Base-by-base conservation (phyloP, 2,888 invertebrate genomes). In the Cryptophagus acutangulus region DNA sequence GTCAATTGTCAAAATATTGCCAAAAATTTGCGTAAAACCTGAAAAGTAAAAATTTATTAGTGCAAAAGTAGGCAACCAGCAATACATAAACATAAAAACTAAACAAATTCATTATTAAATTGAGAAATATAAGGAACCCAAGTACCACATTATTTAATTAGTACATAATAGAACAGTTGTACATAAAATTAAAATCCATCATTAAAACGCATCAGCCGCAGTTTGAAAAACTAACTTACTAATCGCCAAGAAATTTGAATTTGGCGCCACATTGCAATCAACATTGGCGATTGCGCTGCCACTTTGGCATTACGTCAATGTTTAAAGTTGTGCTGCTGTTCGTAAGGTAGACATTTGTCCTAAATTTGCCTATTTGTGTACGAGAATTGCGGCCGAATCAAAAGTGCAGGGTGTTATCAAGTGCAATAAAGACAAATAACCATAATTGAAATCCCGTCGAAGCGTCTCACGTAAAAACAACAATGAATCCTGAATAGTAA, bases 401-500 rank as follows among this genome's bases (percentile, higher is more conserved):
- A 45, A 42, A 55, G 52, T 53, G 49, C 47, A 46, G 51, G 52
- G 50, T 48, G 46, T 36, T 50, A 39, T 18, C 17, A 29, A 36
- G 54, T 52, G 52, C 41, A 53, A 50, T 45, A 53, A 20, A 47
- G 37, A 43, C 43, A 35, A 33, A 38, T 40, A 44, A 10, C 45
- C 9, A 26, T 12, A 12, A 6, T 26, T 13, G 26, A 4, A 26
- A 26, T 20, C 9, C 6, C 20, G 9, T 26, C 39, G 38, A 28
- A 31, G 8, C 12, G 3, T 8, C n/a, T 31, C 40, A 33, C 33
- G 38, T 45, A 36, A 40, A 43, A 43, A 52, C 36, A 46, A 59
- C 63, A 61, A 84, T 86, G 84, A 84, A 84, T 80, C 85, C 85
- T 62, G 85, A 86, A 79, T 86, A 85, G 85, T 86, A 74, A 85